Conservation (phyloP, 2,888 invertebrate species). For the Megalurothrips usitatus region DNA sequence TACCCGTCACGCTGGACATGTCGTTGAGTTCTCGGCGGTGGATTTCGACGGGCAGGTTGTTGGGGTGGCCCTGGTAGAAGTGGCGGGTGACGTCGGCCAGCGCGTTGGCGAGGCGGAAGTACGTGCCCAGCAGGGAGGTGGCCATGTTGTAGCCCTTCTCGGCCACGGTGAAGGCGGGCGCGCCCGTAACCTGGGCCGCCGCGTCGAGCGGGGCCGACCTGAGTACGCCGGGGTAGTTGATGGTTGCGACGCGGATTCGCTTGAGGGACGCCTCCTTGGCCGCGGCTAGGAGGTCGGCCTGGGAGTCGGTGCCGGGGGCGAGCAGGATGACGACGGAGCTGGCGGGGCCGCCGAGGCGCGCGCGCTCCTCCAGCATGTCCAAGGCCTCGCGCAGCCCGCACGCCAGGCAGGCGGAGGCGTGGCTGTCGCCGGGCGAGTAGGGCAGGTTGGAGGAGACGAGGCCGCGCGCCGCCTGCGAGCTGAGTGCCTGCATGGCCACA, state of each 20-base stretch:
- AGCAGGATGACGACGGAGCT: slow-evolving; percentile 54
- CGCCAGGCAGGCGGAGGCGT: slow-evolving; percentile 50
- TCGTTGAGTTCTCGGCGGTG: slow-evolving; percentile 52
- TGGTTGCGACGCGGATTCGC: slow-evolving; percentile 51
- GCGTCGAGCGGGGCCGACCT: slow-evolving; percentile 48
- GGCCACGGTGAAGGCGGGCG: slow-evolving; percentile 50
- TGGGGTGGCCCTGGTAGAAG: slow-evolving; percentile 49
- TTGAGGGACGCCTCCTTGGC: slow-evolving; percentile 44
- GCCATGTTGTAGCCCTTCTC: slow-evolving; percentile 54
- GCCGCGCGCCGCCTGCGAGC: slow-evolving; percentile 45
- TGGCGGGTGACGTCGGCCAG: slow-evolving; percentile 49
- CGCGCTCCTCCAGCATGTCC: slow-evolving; percentile 49
- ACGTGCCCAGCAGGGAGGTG: slow-evolving; percentile 51
- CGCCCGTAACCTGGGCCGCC: slow-evolving; percentile 49
- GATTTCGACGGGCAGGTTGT: slow-evolving; percentile 51
- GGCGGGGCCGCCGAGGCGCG: slow-evolving; percentile 48
- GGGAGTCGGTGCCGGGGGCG: slow-evolving; percentile 52
- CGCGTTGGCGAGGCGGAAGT: slow-evolving; percentile 52
- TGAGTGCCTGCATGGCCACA: slow-evolving; percentile 43
- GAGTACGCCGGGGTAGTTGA: slow-evolving; percentile 53
- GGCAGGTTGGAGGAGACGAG: slow-evolving; percentile 50
- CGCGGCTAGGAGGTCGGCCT: slow-evolving; percentile 44
- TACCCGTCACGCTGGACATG: slow-evolving; percentile 50
- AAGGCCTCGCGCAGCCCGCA: slow-evolving; percentile 47
- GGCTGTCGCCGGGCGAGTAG: slow-evolving; percentile 51